These are phyloP conservation scores for Acanthis flammea DNA, from an alignment of 2,797 vertebrate species.

Conservation along the genomic window DNA sequence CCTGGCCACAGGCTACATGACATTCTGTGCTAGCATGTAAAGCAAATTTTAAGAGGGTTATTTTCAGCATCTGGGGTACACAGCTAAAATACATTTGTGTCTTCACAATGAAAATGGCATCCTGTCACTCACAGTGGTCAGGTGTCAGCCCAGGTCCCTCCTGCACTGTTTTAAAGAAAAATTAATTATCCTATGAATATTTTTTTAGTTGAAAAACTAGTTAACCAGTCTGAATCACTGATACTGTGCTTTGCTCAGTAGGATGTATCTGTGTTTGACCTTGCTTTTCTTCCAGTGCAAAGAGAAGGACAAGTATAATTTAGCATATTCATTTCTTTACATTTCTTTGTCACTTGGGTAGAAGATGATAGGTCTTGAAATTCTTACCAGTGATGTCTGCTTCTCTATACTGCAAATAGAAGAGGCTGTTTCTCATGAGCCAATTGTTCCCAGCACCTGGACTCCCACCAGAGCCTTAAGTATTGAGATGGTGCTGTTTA, in stretches of 20 bases:
- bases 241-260: neutral
- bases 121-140: too few species aligned
- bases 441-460: neutral
- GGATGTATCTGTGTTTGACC: fast-evolving
- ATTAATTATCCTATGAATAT: neutral
- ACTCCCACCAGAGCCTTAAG: neutral
- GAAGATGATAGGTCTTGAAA: neutral
- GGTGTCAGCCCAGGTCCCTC: neutral
- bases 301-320: neutral
- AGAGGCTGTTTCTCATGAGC: neutral
- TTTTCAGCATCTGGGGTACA: neutral
- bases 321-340: neutral
- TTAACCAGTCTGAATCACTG: neutral
- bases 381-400: neutral
- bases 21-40: fast-evolving
- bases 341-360: neutral
- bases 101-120: neutral
- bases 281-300: neutral
- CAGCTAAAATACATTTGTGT: neutral
- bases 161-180: neutral
- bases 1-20: neutral
- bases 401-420: neutral
- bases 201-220: neutral
- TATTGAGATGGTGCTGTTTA: neutral
- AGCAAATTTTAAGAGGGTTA: neutral